phyloP scores from a whole-genome alignment of 2,888 invertebrate species.

The Lumbricus terrestris region DNA sequence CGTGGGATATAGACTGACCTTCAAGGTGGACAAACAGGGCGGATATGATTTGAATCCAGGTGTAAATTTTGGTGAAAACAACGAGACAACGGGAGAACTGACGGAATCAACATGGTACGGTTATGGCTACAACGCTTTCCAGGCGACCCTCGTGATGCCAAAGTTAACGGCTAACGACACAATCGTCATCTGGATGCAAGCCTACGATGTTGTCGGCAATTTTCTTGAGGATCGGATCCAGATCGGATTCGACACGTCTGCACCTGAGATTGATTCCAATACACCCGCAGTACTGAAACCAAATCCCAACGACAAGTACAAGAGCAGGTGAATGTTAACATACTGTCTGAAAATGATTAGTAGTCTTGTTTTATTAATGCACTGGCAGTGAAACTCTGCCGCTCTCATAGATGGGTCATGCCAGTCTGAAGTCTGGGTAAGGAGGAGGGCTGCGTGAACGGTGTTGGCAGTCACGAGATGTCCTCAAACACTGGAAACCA shows the following conservation, averaged over 20 bases:
- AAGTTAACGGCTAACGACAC: background rate
- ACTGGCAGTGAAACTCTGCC: no score
- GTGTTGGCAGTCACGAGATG: no score
- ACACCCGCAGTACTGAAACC: background rate
- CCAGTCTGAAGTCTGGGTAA: no score
- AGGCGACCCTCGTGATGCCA: background rate
- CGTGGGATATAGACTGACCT: background rate
- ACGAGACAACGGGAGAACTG: background rate
- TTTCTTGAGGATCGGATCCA: background rate
- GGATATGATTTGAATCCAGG: background rate
- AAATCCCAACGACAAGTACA: background rate
- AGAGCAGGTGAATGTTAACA: background rate
- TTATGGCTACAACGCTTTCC: background rate
- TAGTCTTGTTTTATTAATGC: background rate
- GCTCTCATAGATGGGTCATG: no score
- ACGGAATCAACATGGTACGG: background rate
- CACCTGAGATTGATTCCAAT: background rate
- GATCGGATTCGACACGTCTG: background rate
- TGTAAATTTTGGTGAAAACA: background rate
- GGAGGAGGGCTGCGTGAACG: no score
- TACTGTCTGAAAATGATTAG: background rate
- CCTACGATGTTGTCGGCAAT: background rate
- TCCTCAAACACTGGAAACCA: no score
- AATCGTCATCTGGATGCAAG: background rate
- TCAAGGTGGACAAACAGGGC: slow-evolving; percentile 5